A percentile compares a stretch with the other conserved stretches of the same genome.
Evolutionary conservation across 2,113 vertebrate species (phyloP).

Genomic region (Cryptotis parvus): DNA sequence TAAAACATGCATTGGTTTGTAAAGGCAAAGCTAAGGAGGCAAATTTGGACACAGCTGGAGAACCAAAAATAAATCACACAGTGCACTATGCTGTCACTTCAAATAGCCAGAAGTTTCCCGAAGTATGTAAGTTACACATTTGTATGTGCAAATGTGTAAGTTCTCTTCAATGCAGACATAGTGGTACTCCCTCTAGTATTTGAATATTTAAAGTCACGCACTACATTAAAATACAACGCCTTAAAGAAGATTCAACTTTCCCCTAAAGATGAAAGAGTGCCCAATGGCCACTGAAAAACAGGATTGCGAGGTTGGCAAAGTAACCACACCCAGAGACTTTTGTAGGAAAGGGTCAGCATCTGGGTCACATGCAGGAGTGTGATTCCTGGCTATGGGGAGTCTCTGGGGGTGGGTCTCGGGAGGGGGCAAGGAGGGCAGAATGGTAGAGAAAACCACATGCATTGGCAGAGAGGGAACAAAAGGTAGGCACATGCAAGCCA

Average conservation of each 20-base stretch:
- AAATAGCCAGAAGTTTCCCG: background rate
- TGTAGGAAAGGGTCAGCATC: background rate
- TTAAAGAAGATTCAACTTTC: conserved; percentile 28
- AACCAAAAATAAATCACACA: conserved; percentile 8
- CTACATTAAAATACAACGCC: conserved; percentile 6
- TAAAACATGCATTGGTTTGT: conserved; percentile 44
- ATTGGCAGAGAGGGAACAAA: no score
- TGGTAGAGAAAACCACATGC: no score
- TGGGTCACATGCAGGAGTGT: background rate
- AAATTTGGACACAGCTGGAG: background rate
- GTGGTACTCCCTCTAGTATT: background rate
- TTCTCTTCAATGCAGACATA: background rate
- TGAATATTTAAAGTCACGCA: background rate
- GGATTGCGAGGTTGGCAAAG: no score
- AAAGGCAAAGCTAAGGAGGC: conserved; percentile 27
- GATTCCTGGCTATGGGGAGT: no score
- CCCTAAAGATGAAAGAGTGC: background rate
- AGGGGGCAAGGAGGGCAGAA: no score
- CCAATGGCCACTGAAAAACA: background rate
- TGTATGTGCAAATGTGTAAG: background rate
- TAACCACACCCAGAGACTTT: no score
- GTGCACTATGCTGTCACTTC: background rate
- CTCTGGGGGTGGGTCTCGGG: no score
- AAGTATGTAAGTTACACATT: background rate
- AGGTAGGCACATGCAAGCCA: no score